Conservation (phyloP, 1,140 invertebrate species). For the Macrotrachela quadricornifera region DNA sequence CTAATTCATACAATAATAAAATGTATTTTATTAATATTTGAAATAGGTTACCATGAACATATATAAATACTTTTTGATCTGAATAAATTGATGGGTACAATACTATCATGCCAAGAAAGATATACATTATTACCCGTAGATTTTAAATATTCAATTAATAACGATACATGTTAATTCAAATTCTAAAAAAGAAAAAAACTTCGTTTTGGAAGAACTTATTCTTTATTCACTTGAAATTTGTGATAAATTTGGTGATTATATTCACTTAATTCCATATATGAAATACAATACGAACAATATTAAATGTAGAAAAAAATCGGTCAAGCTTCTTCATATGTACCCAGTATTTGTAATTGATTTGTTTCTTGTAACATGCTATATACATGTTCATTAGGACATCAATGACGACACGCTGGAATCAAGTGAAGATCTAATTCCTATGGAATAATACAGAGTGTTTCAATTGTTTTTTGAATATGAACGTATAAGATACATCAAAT, state of each 20-base stretch:
- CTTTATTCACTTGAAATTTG: neutral
- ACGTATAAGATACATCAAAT: constrained; percentile 77
- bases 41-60: constrained; percentile 81
- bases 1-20: constrained; percentile 77
- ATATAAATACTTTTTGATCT: constrained; percentile 69
- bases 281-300: constrained; percentile 73
- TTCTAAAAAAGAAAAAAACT: constrained; percentile 13
- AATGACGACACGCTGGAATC: constrained; percentile 49
- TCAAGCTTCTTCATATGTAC: constrained; percentile 65
- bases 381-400: constrained; percentile 78
- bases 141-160: constrained; percentile 73
- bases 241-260: constrained; percentile 23
- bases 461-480: constrained; percentile 67
- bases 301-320: constrained; percentile 49
- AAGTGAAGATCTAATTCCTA: constrained; percentile 55
- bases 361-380: constrained; percentile 78
- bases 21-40: constrained; percentile 86
- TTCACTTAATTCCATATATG: constrained; percentile 54
- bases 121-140: constrained; percentile 44
- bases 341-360: constrained; percentile 80
- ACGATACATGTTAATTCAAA: constrained; percentile 49
- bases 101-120: constrained; percentile 82
- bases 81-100: constrained; percentile 49
- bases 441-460: constrained; percentile 55
- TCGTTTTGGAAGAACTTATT: neutral